Conservation (phyloP, 2,888 invertebrate species). For the Poecilobothrus nobilitatus region DNA sequence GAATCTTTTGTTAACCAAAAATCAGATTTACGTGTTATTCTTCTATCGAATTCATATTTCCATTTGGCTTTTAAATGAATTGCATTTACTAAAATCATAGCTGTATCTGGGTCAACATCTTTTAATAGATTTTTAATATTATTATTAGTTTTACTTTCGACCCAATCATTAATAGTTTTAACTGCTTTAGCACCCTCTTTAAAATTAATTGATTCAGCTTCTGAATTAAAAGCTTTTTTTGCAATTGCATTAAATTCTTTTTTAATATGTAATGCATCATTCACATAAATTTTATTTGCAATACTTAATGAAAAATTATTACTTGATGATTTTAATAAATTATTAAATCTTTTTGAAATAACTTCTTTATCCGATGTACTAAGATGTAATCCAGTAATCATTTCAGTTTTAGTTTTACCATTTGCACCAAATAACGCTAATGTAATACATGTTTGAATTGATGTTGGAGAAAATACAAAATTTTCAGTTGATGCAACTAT, state of each 20-base stretch:
- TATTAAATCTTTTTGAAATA: conserved; percentile 30
- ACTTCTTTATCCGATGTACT: conserved; percentile 23
- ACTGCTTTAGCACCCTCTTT: conserved; percentile 44
- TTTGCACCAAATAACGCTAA: conserved; percentile 63
- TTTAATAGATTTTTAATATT: conserved; percentile 73
- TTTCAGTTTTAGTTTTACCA: conserved; percentile 41
- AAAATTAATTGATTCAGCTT: conserved; percentile 58
- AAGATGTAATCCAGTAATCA: conserved; percentile 29
- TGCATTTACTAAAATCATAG: conserved; percentile 71
- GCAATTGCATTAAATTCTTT: conserved; percentile 51
- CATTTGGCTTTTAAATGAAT: conserved; percentile 80
- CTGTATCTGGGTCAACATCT: conserved; percentile 49
- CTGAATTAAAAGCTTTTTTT: conserved; percentile 54
- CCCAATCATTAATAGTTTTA: conserved; percentile 69
- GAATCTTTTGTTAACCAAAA: conserved; percentile 53
- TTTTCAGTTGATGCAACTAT: conserved; percentile 27
- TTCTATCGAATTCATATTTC: conserved; percentile 55
- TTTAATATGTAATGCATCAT: conserved; percentile 49
- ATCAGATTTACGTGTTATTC: conserved; percentile 49
- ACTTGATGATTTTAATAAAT: conserved; percentile 26
- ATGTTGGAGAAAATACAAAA: conserved; percentile 40
- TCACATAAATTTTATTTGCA: conserved; percentile 66
- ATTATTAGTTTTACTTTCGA: conserved; percentile 65
- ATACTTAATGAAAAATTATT: conserved; percentile 42
- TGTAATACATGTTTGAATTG: conserved; percentile 61